These are phyloP conservation scores for Sesia bembeciformis DNA, from an alignment of 2,888 invertebrate genomes.

Conservation along the genomic window DNA sequence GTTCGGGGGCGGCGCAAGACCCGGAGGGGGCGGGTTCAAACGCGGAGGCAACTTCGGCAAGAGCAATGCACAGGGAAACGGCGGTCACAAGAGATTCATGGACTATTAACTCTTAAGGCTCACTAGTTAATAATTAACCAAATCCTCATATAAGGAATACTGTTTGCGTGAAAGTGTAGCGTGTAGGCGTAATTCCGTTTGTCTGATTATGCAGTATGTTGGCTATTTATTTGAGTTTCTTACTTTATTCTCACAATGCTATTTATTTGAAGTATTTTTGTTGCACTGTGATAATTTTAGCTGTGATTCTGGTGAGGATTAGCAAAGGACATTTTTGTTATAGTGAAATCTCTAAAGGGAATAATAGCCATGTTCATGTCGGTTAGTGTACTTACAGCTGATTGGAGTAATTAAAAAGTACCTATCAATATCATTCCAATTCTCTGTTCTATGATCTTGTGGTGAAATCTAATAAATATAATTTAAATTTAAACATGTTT, in stretches of 20 bases:
- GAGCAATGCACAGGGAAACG: constrained; percentile 51
- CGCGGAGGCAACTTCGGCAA: constrained; percentile 69
- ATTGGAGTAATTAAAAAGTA: too few relatives aligned
- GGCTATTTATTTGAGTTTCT: background rate
- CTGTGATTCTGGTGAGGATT: constrained; percentile 54
- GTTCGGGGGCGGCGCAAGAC: constrained; percentile 53
- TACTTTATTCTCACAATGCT: background rate
- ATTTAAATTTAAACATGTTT: too few relatives aligned
- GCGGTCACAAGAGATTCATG: constrained; percentile 58
- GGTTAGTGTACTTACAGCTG: too few relatives aligned
- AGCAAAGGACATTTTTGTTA: constrained; percentile 19
- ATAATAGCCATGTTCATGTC: too few relatives aligned
- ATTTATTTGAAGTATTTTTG: constrained; percentile 12
- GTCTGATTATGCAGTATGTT: background rate
- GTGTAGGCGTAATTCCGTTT: background rate
- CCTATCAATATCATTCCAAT: too few relatives aligned
- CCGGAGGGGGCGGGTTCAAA: constrained; percentile 45
- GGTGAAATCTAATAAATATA: too few relatives aligned
- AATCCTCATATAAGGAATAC: constrained; percentile 54
- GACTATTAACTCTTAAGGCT: constrained; percentile 43
- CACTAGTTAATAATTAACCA: constrained; percentile 14
- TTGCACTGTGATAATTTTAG: constrained; percentile 66
- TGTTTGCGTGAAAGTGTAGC: constrained; percentile 27
- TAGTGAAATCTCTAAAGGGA: too few relatives aligned
- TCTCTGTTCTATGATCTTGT: too few relatives aligned